These are phyloP conservation scores for Holothuria scabra DNA, from an alignment of 53 echinoderm and acorn worm species.

Conservation along the genomic window DNA sequence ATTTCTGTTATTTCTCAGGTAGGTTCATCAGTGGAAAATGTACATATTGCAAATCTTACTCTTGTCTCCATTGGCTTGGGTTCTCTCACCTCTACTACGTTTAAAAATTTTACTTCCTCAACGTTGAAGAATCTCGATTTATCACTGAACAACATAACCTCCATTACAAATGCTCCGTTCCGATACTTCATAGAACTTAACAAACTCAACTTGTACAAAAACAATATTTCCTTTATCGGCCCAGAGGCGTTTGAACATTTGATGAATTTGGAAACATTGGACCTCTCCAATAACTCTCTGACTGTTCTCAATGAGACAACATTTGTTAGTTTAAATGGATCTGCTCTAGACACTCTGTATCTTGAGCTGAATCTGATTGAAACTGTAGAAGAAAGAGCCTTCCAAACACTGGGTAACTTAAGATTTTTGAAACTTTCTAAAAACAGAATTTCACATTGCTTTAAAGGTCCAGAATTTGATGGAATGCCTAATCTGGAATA, in stretches of 20 bases:
- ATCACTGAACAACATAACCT: constrained; percentile 69
- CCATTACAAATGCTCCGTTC: constrained; percentile 53
- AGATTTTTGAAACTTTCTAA: constrained; percentile 67
- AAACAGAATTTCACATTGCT: constrained; percentile 67
- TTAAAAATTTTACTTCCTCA: constrained; percentile 57
- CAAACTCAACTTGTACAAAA: constrained; percentile 60
- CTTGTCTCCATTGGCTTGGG: constrained; percentile 49
- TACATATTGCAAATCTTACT: constrained; percentile 45
- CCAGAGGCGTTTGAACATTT: constrained; percentile 56
- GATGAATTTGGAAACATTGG: constrained; percentile 52
- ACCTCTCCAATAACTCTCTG: constrained; percentile 65
- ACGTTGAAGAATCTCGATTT: constrained; percentile 68
- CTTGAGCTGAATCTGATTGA: constrained; percentile 66
- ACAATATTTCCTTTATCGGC: constrained; percentile 55
- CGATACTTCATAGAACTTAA: constrained; percentile 46
- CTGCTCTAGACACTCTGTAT: constrained; percentile 54
- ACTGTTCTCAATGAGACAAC: constrained; percentile 55
- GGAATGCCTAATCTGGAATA: constrained; percentile 41
- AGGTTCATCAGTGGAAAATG: constrained; percentile 47
- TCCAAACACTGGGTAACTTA: constrained; percentile 64
- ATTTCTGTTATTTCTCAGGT: constrained; percentile 49
- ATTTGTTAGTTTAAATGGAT: constrained; percentile 57
- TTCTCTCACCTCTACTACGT: constrained; percentile 52
- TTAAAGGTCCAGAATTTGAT: constrained; percentile 69
- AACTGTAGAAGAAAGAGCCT: constrained; percentile 51